Base-by-base conservation (phyloP, 2,113 vertebrate genomes). In the Rhynchomys soricoides region DNA sequence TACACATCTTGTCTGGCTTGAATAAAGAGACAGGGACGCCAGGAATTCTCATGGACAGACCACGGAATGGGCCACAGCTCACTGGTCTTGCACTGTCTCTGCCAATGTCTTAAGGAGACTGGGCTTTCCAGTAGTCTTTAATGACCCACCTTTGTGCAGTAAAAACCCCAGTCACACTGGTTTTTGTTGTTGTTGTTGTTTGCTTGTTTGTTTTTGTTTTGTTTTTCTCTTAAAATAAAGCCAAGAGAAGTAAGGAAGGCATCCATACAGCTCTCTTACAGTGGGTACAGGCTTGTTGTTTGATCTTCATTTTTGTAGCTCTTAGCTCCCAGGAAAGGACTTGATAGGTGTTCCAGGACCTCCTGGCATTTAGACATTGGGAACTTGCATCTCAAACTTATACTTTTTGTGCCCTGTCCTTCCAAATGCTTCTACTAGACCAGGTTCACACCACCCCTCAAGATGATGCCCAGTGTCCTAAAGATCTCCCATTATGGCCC, bases 41-140 rank as follows among this genome's bases (percentile, higher is more conserved):
- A 45, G 31, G 37, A 48, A 75, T 24, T 50, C 59, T 26, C n/a
- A 37, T 34, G 59, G 24, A 45, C 13, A 12, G 73, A 31, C 16
- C 50, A 2, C 34, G 1, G 0, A 7, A 37, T 64, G 4, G 4
- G 7, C 7, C 40, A 13, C n/a, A 73, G 74, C 17, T 22, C 43
- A 82, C 79, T 52, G 78, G 10, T 29, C 86, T 86, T 43, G 21
- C 21, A 50, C 26, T 16, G 45, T 59, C 21, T 86, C 45, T 37
- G 29, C 55, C 50, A 5, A 48, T 3, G 9, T 17, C 75, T 17
- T 34, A 73, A 7, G n/a, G 71, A n/a, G 26, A n/a, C 43, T 31
- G 8, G 43, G 43, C 40, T 71, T n/a, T 91, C 29, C 8, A 7
- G 37, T 48, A 17, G 59, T n/a, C 88, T 78, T 92, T 45, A 40